Evolutionary conservation across 2,797 vertebrate genomes (phyloP).

Genomic region (Sebastes nivosus): DNA sequence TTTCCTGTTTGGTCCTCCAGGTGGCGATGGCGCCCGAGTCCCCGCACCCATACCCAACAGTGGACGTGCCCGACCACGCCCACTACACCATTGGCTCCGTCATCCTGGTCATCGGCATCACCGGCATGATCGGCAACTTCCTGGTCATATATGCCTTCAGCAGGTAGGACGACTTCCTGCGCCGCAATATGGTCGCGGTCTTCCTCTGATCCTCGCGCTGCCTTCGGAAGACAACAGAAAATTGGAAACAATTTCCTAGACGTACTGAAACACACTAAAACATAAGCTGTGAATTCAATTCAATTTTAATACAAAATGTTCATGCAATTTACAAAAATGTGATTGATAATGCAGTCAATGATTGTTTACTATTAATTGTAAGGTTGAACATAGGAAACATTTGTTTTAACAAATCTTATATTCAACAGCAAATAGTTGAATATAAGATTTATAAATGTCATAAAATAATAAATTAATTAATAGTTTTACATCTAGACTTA

Average conservation of each 20-base stretch:
- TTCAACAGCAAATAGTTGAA: too few relatives aligned
- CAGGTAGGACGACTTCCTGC: slow-evolving; percentile 80
- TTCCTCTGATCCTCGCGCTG: background rate
- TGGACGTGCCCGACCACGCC: slow-evolving; percentile 90
- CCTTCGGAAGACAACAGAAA: background rate
- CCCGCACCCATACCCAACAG: slow-evolving; percentile 85
- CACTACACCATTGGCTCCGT: slow-evolving; percentile 91
- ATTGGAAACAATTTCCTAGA: background rate
- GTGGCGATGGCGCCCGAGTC: slow-evolving; percentile 67
- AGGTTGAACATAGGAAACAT: background rate
- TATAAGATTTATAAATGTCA: too few relatives aligned
- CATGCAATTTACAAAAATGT: background rate
- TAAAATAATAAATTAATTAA: too few relatives aligned
- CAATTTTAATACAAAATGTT: background rate
- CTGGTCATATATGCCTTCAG: slow-evolving; percentile 94
- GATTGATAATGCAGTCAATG: background rate
- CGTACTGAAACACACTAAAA: background rate
- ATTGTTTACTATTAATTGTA: background rate
- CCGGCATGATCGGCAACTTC: slow-evolving; percentile 91
- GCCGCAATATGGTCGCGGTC: background rate
- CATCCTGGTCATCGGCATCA: slow-evolving; percentile 91
- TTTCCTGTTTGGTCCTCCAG: slow-evolving; percentile 67
- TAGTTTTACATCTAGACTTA: too few relatives aligned
- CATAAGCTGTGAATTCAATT: background rate
- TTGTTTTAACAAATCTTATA: too few relatives aligned